Percentiles rank a stretch among this genome's conserved stretches.
Conservation (phyloP, 1,140 invertebrate genomes). For the Drosophila murphyi region DNA sequence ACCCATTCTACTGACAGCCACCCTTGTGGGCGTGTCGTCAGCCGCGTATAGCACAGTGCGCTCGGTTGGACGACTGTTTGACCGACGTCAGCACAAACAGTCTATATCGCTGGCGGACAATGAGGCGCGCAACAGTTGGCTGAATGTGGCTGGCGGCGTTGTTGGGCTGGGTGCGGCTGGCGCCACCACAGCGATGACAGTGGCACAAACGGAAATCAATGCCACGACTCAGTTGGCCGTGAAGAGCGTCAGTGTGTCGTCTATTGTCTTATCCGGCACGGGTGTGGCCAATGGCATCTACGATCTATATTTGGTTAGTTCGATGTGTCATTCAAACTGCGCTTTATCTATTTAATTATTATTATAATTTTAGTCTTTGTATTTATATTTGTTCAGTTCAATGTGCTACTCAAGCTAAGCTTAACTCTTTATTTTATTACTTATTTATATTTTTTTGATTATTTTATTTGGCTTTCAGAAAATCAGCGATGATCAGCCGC, state of each 20-base stretch:
- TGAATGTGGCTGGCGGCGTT: slow-evolving; percentile 74
- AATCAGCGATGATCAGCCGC: slow-evolving; percentile 66
- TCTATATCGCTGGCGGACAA: slow-evolving; percentile 55
- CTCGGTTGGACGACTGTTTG: slow-evolving; percentile 48
- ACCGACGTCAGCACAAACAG: slow-evolving; percentile 66
- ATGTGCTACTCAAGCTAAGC: not conserved
- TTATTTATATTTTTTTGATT: not conserved
- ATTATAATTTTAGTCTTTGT: too few species aligned
- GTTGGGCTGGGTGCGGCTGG: slow-evolving; percentile 72
- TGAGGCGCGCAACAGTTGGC: slow-evolving; percentile 70
- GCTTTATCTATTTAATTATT: not conserved
- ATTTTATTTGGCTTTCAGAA: slow-evolving; percentile 21
- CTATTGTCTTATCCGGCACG: slow-evolving; percentile 67
- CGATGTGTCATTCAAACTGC: not conserved
- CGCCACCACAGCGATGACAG: slow-evolving; percentile 55
- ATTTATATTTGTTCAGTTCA: slow-evolving; percentile 60
- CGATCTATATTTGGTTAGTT: slow-evolving; percentile 64
- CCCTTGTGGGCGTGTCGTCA: slow-evolving; percentile 53
- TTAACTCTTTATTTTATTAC: not conserved
- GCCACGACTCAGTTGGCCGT: slow-evolving; percentile 68
- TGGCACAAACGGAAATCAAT: slow-evolving; percentile 21
- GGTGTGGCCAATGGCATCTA: slow-evolving; percentile 66
- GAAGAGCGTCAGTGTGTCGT: slow-evolving; percentile 71
- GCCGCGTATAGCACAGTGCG: slow-evolving; percentile 67
- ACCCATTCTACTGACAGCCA: slow-evolving; percentile 60